These are phyloP conservation scores for Liodrosophila aerea DNA, from an alignment of 2,888 invertebrate genomes.

Conservation along the genomic window DNA sequence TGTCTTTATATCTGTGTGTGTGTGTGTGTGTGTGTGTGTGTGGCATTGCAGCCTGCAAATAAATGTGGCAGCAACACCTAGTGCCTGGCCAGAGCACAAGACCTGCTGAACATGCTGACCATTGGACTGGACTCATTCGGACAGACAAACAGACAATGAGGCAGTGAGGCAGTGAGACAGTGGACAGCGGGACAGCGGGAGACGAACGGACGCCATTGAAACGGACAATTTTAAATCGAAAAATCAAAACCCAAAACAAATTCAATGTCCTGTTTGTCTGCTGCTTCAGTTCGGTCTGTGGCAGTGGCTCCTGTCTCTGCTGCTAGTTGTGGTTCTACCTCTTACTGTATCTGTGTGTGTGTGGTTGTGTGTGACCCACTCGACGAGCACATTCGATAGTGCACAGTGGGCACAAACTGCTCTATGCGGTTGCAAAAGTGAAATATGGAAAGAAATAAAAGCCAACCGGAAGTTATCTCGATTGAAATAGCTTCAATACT, in stretches of 20 bases:
- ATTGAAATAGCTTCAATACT: conserved; percentile 28
- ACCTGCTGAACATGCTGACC: conserved; percentile 5
- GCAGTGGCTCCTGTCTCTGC: conserved; percentile 18
- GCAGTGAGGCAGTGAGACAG: neutral
- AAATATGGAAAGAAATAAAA: neutral
- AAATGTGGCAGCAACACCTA: conserved; percentile 49
- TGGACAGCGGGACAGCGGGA: conserved; percentile 10
- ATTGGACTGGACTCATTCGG: neutral
- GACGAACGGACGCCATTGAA: conserved; percentile 49
- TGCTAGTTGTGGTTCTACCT: conserved; percentile 9
- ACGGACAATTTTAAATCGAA: conserved; percentile 74
- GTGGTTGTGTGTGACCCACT: conserved; percentile 38
- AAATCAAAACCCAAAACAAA: conserved; percentile 75
- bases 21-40: conserved; percentile 28
- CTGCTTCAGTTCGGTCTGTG: conserved; percentile 18
- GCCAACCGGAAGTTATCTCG: conserved; percentile 37
- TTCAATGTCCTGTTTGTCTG: conserved; percentile 70
- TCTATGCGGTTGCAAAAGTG: conserved; percentile 62
- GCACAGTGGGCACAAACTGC: conserved; percentile 64
- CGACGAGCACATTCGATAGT: conserved; percentile 43
- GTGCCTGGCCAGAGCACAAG: conserved; percentile 3
- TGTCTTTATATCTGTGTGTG: neutral
- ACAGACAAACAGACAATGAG: neutral
- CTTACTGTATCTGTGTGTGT: conserved; percentile 9
- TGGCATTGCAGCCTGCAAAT: conserved; percentile 28